Evolutionary conservation across 2,888 invertebrate genomes (phyloP).

Genomic region (Craniophora ligustri): DNA sequence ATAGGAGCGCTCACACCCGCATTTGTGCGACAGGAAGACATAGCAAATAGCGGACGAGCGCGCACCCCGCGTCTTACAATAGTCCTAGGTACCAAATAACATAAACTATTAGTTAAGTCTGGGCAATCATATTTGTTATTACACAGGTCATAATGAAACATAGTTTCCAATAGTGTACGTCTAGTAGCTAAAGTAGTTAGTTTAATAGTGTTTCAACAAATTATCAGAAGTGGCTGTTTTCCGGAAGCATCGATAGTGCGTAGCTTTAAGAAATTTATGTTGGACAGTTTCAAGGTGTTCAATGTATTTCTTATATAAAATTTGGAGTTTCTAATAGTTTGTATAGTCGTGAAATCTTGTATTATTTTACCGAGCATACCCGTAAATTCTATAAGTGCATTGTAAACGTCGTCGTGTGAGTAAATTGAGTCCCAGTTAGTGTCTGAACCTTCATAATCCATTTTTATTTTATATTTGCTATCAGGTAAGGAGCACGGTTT

Average conservation of each 20-base stretch:
- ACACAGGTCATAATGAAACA: not conserved
- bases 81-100: conserved; percentile 1
- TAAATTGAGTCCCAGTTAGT: not conserved
- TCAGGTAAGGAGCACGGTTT: not conserved
- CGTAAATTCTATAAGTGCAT: too few species aligned
- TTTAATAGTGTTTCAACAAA: not conserved
- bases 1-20: not conserved
- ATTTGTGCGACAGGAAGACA: not conserved
- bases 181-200: not conserved
- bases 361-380: too few species aligned
- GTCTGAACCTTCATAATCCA: not conserved
- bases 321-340: too few species aligned
- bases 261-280: not conserved
- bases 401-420: too few species aligned
- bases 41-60: not conserved
- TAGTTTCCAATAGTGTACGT: not conserved
- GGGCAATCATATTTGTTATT: conserved; percentile 1
- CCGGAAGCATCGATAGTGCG: not conserved
- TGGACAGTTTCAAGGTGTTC: not conserved
- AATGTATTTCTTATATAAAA: not conserved
- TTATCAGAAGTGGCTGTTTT: not conserved
- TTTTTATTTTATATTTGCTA: conserved; percentile 1
- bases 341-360: too few species aligned
- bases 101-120: not conserved
- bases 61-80: not conserved